Base-by-base conservation (phyloP, 2,888 invertebrate species). In the Peribatodes rhomboidaria region DNA sequence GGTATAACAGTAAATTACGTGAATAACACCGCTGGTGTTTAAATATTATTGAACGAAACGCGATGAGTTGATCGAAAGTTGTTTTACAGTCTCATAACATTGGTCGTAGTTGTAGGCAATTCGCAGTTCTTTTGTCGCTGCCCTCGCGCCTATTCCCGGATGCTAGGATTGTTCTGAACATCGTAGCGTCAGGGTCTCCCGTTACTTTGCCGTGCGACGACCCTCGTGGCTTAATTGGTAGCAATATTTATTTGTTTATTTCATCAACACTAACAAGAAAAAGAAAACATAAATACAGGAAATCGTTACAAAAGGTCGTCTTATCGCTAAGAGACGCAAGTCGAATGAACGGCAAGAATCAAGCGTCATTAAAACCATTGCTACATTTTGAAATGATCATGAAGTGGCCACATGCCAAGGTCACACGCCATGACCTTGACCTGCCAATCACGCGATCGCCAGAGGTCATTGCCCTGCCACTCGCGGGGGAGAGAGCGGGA, bases 401-500 rank as follows among this genome's bases (percentile, higher is more conserved):
- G 54, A 57, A 44, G 35, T 56, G 59, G 69, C 53, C 67, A 62
- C 35, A 46, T 44, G 52, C n/a, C 49, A 56, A 52, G 49, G 62
- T 47, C n/a, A 11, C 58, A n/a, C n/a, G n/a, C n/a, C n/a, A n/a
- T n/a, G 72, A 65, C 72, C 70, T 68, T 70, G 70, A 70, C 69
- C 69, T 50, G 65, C 22, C 39, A 31, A 18, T 58, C 35, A 61
- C 47, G 53, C 54, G 41, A 37, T 52, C 10, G 11, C 37, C 49
- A 37, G 50, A 55, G 67, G 53, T 70, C 65, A 49, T 61, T 65
- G 65, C 18, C 59, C 61, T 54, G 42, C 31, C 41, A 47, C 53
- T 61, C 59, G 20, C 59, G 58, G 47, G 35, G 27, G 57, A 65
- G 50, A 65, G 57, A 63, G 41, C 22, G 33, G 44, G 44, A 57